Evolutionary conservation across 1,140 invertebrate species (phyloP), one percentile per base, ranked within the genome.

Genomic region (Drosophila yakuba): DNA sequence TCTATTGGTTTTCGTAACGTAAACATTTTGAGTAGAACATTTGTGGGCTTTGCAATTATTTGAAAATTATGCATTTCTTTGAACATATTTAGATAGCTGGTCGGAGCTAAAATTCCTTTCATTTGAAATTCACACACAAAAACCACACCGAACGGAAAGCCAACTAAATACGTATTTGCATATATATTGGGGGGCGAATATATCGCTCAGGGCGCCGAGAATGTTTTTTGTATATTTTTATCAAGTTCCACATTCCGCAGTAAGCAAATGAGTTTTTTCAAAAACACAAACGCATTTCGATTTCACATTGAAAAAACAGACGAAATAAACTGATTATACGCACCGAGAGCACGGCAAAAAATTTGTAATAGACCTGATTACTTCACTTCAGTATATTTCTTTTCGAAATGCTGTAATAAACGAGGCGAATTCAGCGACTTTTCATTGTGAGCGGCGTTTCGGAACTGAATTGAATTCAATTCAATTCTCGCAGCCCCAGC

Each of bases 401-500:
- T 39, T 61, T 62, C 38, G 41, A 51, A 56, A 55, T 74, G 59
- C 25, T 47, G 48, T 67, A 25, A 71, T 45, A 36, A 41, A 38
- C 82, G 35, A 45, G 50, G 47, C 78, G 60, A 23, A 61, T 43
- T 71, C 52, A 73, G 25, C 64, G 78, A 72, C 82, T 78, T 63
- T 64, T 60, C 61, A 67, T 72, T 61, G 78, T 62, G 73, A 85
- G 51, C 83, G 66, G 72, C 64, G 64, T 81, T 86, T 85, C 74
- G 67, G 58, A 85, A 74, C 71, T 74, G 44, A 85, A 74, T 79
- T 80, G 67, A 85, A 74, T 76, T 60, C 44, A 75, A 81, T 78
- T 75, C 77, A 58, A 71, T 71, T 58, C 68, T 15, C 66, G 60
- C 45, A 78, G 83, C 69, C 67, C 47, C 74, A 75, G 62, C 66